Percentiles rank a stretch among this genome's conserved stretches.
Conservation (phyloP, 2,888 invertebrate species). For the Orgyia antiqua region DNA sequence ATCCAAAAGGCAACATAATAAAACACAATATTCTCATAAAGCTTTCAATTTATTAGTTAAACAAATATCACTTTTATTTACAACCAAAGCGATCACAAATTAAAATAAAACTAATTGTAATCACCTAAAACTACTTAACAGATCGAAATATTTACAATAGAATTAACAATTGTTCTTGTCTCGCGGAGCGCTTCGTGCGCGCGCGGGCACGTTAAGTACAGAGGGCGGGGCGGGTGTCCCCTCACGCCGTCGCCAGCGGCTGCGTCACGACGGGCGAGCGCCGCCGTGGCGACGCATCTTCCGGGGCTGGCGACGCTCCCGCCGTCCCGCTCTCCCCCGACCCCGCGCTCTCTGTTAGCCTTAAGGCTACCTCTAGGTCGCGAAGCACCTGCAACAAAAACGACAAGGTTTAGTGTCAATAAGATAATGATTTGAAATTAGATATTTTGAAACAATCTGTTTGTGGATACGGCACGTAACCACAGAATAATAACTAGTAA, state of each 20-base stretch:
- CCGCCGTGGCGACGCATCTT: conserved; percentile 74
- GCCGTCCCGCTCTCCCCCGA: conserved; percentile 52
- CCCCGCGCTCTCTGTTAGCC: conserved; percentile 67
- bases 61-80: conserved; percentile 78
- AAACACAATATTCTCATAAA: conserved; percentile 38
- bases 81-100: conserved; percentile 77
- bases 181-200: conserved; percentile 17
- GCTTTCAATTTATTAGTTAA: conserved; percentile 75
- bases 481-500: too few relatives aligned
- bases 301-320: conserved; percentile 70
- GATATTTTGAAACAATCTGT: too few relatives aligned
- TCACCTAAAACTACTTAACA: conserved; percentile 77
- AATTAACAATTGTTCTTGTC: conserved; percentile 62
- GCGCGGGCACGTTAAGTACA: conserved; percentile 76
- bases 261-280: conserved; percentile 76
- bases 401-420: background rate
- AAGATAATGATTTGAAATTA: too few relatives aligned
- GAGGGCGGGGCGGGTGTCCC: conserved; percentile 41
- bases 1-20: too few relatives aligned
- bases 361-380: conserved; percentile 92
- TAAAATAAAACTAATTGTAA: conserved; percentile 67
- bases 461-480: too few relatives aligned
- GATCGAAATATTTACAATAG: conserved; percentile 75
- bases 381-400: conserved; percentile 81
- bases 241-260: conserved; percentile 65